phyloP scores from a whole-genome alignment of 2,888 invertebrate genomes.

The Xylophagus ater region DNA sequence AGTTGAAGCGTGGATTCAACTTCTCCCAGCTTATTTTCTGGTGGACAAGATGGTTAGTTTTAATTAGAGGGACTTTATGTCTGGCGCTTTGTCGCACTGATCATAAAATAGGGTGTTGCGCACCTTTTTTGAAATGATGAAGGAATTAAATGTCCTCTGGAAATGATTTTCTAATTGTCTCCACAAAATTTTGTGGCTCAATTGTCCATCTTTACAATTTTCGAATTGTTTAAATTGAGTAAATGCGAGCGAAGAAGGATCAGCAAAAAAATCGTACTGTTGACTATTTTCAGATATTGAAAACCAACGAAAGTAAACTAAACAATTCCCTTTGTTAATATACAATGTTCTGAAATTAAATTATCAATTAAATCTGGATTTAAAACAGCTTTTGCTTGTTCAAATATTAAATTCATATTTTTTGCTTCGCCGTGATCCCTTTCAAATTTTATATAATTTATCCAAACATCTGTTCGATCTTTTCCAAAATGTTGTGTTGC shows the following conservation, averaged over 20 bases:
- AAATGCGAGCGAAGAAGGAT: slow-evolving; percentile 1
- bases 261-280: too few relatives aligned
- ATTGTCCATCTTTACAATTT: not conserved
- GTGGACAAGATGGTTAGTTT: too few relatives aligned
- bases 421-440: slow-evolving; percentile 48
- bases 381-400: slow-evolving; percentile 50
- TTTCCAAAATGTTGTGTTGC: slow-evolving; percentile 56
- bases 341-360: slow-evolving; percentile 23
- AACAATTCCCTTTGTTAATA: slow-evolving; percentile 18
- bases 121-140: too few relatives aligned
- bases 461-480: slow-evolving; percentile 56
- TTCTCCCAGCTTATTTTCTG: too few relatives aligned
- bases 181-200: not conserved
- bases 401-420: slow-evolving; percentile 45
- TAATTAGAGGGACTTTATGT: too few relatives aligned
- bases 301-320: slow-evolving; percentile 12
- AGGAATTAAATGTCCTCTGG: slow-evolving; percentile 51
- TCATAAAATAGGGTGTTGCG: too few relatives aligned
- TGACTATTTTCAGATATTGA: not conserved
- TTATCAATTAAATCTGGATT: slow-evolving; percentile 29
- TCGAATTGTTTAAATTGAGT: not conserved
- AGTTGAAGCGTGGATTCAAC: too few relatives aligned
- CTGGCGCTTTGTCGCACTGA: too few relatives aligned
- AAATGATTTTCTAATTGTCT: slow-evolving; percentile 25
- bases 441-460: slow-evolving; percentile 61